Conservation (phyloP, 2,113 vertebrate species). For the Phyllostomus hastatus region DNA sequence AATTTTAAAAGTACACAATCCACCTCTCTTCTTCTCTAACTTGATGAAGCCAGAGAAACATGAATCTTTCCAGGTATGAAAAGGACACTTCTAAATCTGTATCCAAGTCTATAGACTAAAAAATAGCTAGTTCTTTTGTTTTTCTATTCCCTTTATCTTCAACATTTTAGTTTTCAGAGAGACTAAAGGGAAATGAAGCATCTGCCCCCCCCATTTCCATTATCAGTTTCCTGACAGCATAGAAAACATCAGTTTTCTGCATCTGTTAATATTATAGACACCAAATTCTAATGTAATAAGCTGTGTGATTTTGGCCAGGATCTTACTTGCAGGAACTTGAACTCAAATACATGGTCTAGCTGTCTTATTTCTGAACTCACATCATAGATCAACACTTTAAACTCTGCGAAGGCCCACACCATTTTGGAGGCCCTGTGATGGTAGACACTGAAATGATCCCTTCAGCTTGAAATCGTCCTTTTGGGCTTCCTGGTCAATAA, state of each 20-base stretch:
- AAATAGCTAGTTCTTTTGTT: not conserved
- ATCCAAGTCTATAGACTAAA: not conserved
- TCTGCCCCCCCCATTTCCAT: not conserved
- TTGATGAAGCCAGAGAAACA: not conserved
- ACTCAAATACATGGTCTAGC: not conserved
- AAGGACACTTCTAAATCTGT: not conserved
- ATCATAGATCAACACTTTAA: not conserved
- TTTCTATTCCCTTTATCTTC: not conserved
- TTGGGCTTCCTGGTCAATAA: not conserved
- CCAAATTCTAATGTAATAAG: not conserved
- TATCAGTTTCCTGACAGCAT: not conserved
- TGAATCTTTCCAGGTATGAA: not conserved
- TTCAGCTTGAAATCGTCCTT: not conserved
- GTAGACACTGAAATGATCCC: not conserved
- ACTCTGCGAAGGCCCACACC: not conserved
- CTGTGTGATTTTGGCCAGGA: not conserved
- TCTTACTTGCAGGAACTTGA: conserved; percentile 6
- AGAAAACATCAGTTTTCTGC: not conserved
- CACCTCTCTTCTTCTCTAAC: not conserved
- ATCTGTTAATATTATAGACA: not conserved
- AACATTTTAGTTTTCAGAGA: conserved; percentile 7
- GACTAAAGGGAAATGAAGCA: not conserved
- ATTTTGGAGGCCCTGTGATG: not conserved
- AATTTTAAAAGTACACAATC: not conserved
- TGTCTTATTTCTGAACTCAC: not conserved